Evolutionary conservation across 1,140 invertebrate genomes (phyloP), one percentile per base, ranked within the genome.

Genomic region (Drosophila funebris): DNA sequence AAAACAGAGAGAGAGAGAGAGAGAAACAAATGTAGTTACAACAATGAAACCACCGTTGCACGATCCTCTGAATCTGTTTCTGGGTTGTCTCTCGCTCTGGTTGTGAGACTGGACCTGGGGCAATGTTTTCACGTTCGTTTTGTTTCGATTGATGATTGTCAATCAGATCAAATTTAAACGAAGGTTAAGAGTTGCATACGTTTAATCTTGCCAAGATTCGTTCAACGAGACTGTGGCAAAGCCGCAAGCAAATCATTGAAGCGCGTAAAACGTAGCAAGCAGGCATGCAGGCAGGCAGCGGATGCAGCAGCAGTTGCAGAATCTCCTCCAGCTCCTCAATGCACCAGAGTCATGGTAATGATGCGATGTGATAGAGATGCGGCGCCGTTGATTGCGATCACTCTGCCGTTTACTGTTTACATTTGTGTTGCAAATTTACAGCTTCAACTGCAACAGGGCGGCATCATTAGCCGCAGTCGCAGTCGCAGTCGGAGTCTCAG

Each of bases 391-490:
- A 87, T 87, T 87, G 82, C 82, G 64, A 88, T 88, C 82, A 78
- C 37, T 36, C 46, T 56, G 46, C 39, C 62, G 63, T 78, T 77
- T 77, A 68, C 72, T 71, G 77, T 74, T 82, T 74, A 53, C 78
- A 87, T 85, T 85, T 87, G 82, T 88, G 67, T 88, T 88, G 82
- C 83, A 87, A 88, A 87, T 88, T 88, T 87, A 87, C 82, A 87
- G 83, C 78, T 87, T 68, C 82, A 83, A 58, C 68, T 64, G 73
- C 60, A 67, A 61, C 41, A 13, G 62, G 63, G 67, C 39, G 44
- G 66, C 78, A 80, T 85, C 80, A 84, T 83, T 83, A 77, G 50
- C 57, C 43, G 24, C 73, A 46, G 53, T 61, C 41, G 31, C 46
- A 33, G 58, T 37, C 61, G n/a, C 68, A 64, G 50, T 24, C 33